Evolutionary conservation across 2,888 invertebrate genomes (phyloP).

Genomic region (Venusia cambrica): DNA sequence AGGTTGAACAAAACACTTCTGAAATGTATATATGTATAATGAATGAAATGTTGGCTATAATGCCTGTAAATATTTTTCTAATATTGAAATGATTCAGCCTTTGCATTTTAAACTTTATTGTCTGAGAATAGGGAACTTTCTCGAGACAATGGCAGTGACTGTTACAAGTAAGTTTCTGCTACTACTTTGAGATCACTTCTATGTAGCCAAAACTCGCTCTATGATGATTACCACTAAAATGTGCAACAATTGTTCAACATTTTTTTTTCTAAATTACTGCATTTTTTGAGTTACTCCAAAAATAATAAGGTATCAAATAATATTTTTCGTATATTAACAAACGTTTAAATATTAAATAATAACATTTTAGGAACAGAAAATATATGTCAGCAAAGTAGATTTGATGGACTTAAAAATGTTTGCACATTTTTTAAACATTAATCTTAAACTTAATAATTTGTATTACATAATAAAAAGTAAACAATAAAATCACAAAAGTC

Average conservation of each 20-base stretch:
- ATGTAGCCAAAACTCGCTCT: conserved; percentile 47
- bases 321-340: no score
- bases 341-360: no score
- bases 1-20: no score
- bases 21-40: no score
- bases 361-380: no score
- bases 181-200: conserved; percentile 71
- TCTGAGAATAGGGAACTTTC: conserved; percentile 40
- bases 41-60: no score
- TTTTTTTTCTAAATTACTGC: no score
- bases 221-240: conserved; percentile 27
- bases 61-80: no score
- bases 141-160: conserved; percentile 61
- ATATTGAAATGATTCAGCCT: no score
- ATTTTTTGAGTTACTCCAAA: no score
- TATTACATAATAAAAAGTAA: conserved; percentile 46
- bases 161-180: conserved; percentile 42
- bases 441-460: conserved; percentile 21
- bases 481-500: conserved; percentile 66
- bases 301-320: no score
- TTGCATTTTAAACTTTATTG: conserved; percentile 40
- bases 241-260: conserved; percentile 16
- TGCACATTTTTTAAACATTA: conserved; percentile 10
- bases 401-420: conserved; percentile 11
- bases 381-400: background rate